phyloP scores from a whole-genome alignment of 2,113 vertebrate genomes.

The Hepsetus odoe region DNA sequence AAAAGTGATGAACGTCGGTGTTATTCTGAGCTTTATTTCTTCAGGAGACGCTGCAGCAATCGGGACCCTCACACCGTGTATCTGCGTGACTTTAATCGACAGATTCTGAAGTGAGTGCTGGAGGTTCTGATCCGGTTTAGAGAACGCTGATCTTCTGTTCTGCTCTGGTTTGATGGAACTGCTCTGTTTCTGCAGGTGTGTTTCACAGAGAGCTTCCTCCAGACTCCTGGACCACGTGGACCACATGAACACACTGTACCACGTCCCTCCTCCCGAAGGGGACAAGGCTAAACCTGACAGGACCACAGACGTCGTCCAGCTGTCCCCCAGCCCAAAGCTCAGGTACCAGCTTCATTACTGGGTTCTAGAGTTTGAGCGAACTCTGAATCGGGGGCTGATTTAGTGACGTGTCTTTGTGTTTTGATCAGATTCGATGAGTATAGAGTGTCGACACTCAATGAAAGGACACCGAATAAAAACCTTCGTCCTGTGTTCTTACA shows the following conservation, averaged over 20 bases:
- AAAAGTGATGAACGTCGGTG: too few relatives aligned
- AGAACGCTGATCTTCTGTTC: not conserved
- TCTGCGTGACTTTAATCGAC: constrained; percentile 76
- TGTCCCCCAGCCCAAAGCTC: constrained; percentile 59
- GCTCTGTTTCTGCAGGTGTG: constrained; percentile 73
- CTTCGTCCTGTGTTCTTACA: not conserved
- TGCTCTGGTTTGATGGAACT: not conserved
- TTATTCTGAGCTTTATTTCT: not conserved
- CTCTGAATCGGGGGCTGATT: too few relatives aligned
- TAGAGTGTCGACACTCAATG: too few relatives aligned
- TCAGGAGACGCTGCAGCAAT: not conserved
- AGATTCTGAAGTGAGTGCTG: constrained; percentile 76
- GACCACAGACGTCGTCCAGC: constrained; percentile 40
- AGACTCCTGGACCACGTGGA: constrained; percentile 84
- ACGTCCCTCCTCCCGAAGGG: constrained; percentile 72
- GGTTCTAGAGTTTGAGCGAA: too few relatives aligned
- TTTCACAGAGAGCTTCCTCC: constrained; percentile 81
- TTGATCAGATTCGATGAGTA: too few relatives aligned
- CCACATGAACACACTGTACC: constrained; percentile 80
- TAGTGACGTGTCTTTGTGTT: too few relatives aligned
- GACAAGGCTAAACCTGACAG: constrained; percentile 40
- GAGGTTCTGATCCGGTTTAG: not conserved
- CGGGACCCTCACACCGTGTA: constrained; percentile 60
- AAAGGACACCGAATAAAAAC: too few relatives aligned
- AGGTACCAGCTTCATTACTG: too few relatives aligned